Conservation (phyloP, 1,140 invertebrate species). For the Daktulosphaira vitifoliae region DNA sequence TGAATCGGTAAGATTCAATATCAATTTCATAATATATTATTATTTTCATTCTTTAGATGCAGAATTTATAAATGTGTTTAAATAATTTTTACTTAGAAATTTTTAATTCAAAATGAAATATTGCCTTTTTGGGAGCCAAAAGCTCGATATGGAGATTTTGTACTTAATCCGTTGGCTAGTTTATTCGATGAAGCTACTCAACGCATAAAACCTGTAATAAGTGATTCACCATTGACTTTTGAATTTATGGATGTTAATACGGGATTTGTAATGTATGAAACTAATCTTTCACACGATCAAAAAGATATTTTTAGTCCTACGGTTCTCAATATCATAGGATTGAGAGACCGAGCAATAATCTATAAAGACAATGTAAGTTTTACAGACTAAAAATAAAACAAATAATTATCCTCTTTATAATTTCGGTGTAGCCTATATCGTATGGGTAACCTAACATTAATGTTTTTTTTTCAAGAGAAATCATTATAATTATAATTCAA, state of each 20-base stretch:
- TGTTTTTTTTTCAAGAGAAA: too few species aligned
- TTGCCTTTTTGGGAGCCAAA: constrained; percentile 40
- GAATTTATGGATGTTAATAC: constrained; percentile 52
- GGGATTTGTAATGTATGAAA: constrained; percentile 67
- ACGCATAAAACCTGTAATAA: constrained; percentile 1
- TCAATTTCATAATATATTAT: too few species aligned
- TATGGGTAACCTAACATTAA: too few species aligned
- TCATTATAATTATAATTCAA: too few species aligned
- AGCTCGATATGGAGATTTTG: constrained; percentile 49
- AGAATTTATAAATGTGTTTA: constrained; percentile 22
- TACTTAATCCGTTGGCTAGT: constrained; percentile 45
- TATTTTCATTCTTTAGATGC: neutral
- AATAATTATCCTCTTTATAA: too few species aligned
- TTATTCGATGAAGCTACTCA: constrained; percentile 43
- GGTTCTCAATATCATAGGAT: constrained; percentile 7
- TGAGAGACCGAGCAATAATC: constrained; percentile 60
- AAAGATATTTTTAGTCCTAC: constrained; percentile 46
- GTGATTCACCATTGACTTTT: constrained; percentile 47
- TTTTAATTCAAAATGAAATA: constrained; percentile 42
- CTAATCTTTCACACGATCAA: constrained; percentile 45
- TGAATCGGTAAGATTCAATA: constrained; percentile 48
- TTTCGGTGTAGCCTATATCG: too few species aligned
- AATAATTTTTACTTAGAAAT: constrained; percentile 43
- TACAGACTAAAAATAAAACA: too few species aligned
- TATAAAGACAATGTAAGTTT: constrained; percentile 56